A percentile compares a stretch with the other conserved stretches of the same genome.
Evolutionary conservation across 2,888 invertebrate genomes (phyloP).

Genomic region (Pyralis farinalis): DNA sequence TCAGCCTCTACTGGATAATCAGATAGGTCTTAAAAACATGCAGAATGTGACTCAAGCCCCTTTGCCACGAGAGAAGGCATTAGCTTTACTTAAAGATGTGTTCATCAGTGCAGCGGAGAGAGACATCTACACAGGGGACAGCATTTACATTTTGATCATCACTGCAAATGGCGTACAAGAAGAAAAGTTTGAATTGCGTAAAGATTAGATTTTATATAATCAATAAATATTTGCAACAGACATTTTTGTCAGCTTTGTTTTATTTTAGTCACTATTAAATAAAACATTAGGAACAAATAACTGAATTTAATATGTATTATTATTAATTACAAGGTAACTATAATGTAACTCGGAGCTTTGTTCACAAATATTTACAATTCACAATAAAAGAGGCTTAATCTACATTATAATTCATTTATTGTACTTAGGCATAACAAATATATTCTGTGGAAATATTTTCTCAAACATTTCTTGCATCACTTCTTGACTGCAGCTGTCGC

Average conservation of each 20-base stretch:
- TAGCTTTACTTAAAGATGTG: constrained; percentile 94
- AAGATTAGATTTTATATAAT: constrained; percentile 84
- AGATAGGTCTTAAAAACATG: constrained; percentile 95
- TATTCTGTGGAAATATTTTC: constrained; percentile 70
- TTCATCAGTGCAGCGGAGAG: constrained; percentile 99
- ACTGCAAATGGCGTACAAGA: constrained; percentile 91
- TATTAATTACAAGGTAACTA: constrained; percentile 64
- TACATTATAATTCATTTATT: constrained; percentile 62
- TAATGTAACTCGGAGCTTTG: constrained; percentile 59
- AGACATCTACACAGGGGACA: constrained; percentile 98
- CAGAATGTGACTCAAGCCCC: constrained; percentile 83
- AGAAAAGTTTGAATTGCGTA: constrained; percentile 89
- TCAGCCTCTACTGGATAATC: constrained; percentile 97
- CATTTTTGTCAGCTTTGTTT: constrained; percentile 11
- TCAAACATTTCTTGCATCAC: constrained; percentile 71
- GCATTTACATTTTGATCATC: constrained; percentile 91
- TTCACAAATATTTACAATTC: constrained; percentile 68
- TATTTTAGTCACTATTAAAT: constrained; percentile 16
- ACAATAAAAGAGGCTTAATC: constrained; percentile 36
- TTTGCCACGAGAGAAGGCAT: constrained; percentile 89
- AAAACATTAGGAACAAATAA: constrained; percentile 52
- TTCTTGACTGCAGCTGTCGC: constrained; percentile 56
- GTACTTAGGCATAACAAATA: constrained; percentile 79
- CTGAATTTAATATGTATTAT: constrained; percentile 58
- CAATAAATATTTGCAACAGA: constrained; percentile 25